Percentiles rank a stretch among this genome's conserved stretches.
These are phyloP conservation scores for Bhutanitis thaidina DNA, from an alignment of 2,888 invertebrate genomes.

Conservation along the genomic window DNA sequence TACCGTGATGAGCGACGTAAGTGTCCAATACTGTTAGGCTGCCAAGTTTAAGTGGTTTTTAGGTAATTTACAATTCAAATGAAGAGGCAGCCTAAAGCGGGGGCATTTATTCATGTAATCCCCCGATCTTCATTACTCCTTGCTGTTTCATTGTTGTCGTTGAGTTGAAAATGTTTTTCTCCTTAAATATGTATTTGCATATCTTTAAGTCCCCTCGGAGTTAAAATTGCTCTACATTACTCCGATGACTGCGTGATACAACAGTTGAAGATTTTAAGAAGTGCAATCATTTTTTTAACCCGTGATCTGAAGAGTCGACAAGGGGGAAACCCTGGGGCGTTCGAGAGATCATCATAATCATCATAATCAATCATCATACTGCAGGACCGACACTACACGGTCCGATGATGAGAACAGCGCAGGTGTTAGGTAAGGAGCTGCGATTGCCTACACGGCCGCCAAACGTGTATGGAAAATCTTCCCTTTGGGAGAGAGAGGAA, in stretches of 20 bases:
- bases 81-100: background rate
- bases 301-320: no score
- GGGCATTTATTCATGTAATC: conserved; percentile 6
- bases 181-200: conserved; percentile 7
- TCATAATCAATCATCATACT: no score
- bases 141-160: conserved; percentile 7
- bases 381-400: no score
- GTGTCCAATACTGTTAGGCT: conserved; percentile 12
- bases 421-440: no score
- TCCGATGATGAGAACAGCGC: no score
- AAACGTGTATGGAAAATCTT: no score
- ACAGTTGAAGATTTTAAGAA: no score
- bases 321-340: no score
- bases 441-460: no score
- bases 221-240: background rate
- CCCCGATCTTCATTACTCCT: conserved; percentile 11
- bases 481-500: no score
- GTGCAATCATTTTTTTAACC: no score
- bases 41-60: conserved; percentile 12
- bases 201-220: background rate
- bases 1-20: conserved; percentile 12
- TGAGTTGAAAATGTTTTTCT: conserved; percentile 1
- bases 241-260: background rate
- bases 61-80: conserved; percentile 14
- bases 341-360: no score